These are phyloP conservation scores for Rotaria magnacalcarata DNA, from an alignment of 2,888 invertebrate genomes.

Conservation along the genomic window DNA sequence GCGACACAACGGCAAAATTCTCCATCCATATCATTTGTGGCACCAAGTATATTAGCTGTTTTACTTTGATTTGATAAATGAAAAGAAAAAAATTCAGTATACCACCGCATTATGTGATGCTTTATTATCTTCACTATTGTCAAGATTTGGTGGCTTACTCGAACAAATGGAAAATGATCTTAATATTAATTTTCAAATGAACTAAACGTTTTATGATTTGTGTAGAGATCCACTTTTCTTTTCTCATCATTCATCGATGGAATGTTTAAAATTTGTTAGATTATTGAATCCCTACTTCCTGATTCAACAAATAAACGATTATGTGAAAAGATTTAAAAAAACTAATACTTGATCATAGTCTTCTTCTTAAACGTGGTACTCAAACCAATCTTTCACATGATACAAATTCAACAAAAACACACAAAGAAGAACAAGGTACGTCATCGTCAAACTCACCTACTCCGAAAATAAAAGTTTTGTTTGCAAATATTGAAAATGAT, in stretches of 20 bases:
- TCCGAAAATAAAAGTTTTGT: too few relatives aligned
- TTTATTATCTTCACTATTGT: neutral
- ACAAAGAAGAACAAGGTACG: neutral
- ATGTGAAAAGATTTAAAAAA: neutral
- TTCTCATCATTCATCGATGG: neutral
- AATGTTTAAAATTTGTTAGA: neutral
- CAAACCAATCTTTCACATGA: neutral
- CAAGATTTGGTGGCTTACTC: neutral
- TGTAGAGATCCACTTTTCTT: neutral
- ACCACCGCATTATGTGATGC: neutral
- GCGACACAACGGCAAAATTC: neutral
- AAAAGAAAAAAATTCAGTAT: neutral
- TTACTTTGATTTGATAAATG: neutral
- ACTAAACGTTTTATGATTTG: neutral
- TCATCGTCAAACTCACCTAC: neutral
- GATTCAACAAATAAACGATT: neutral
- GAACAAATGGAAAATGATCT: neutral
- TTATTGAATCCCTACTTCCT: neutral
- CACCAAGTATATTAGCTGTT: neutral
- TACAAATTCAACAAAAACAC: neutral
- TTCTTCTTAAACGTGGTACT: neutral
- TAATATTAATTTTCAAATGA: neutral
- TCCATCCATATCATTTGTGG: neutral
- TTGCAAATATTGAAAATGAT: neutral
- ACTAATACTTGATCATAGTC: neutral